Percentiles rank a stretch among this genome's conserved stretches.
These are phyloP conservation scores for Pachliopta kotzebuea DNA, from an alignment of 2,888 invertebrate genomes.

Conservation along the genomic window DNA sequence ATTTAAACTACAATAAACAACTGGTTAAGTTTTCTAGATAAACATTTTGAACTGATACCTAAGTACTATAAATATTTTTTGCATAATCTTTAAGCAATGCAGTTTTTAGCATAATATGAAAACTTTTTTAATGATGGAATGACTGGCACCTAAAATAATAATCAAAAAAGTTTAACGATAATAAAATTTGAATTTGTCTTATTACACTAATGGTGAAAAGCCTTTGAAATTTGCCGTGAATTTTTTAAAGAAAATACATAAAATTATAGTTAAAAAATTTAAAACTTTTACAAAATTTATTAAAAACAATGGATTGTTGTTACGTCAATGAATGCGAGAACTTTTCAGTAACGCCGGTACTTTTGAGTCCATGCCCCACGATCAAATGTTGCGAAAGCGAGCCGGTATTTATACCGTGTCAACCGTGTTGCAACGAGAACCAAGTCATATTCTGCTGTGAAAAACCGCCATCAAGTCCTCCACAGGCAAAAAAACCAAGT, in stretches of 20 bases:
- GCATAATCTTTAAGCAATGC: background rate
- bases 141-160: slow-evolving; percentile 3
- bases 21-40: too few species aligned
- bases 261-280: slow-evolving; percentile 31
- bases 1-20: too few species aligned
- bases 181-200: slow-evolving; percentile 10
- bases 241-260: slow-evolving; percentile 35
- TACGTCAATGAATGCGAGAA: slow-evolving; percentile 49
- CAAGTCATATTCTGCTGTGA: slow-evolving; percentile 48
- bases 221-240: slow-evolving; percentile 38
- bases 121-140: slow-evolving; percentile 7
- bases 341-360: slow-evolving; percentile 53
- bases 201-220: background rate
- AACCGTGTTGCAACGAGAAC: slow-evolving; percentile 52
- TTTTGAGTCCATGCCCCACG: slow-evolving; percentile 43
- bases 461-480: slow-evolving; percentile 33
- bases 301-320: slow-evolving; percentile 59
- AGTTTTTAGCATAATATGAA: background rate
- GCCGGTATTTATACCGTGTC: slow-evolving; percentile 46
- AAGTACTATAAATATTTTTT: too few species aligned
- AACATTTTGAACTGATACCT: too few species aligned
- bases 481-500: slow-evolving; percentile 16
- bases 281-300: slow-evolving; percentile 32
- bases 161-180: slow-evolving; percentile 13
- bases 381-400: slow-evolving; percentile 46